A percentile compares a stretch with the other conserved stretches of the same genome.
Evolutionary conservation across 2,113 vertebrate species (phyloP).

Genomic region (Grammomys dolichurus): DNA sequence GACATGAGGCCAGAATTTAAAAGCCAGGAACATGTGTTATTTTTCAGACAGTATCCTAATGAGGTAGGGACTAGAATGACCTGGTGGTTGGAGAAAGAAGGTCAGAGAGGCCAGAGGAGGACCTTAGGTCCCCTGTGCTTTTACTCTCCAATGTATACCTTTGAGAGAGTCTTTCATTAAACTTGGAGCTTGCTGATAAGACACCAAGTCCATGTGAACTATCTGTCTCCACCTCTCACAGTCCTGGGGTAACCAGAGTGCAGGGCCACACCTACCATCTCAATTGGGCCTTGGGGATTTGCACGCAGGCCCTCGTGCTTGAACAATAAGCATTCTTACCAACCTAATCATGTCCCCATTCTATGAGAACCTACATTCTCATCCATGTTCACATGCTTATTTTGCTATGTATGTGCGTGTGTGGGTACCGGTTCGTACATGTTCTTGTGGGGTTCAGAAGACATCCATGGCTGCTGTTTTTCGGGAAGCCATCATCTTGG

Average conservation of each 20-base stretch:
- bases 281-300: not conserved
- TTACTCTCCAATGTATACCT: not conserved
- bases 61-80: slow-evolving; percentile 21
- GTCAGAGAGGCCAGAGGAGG: not conserved
- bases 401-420: not conserved
- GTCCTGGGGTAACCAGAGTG: no score
- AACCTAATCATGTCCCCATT: not conserved
- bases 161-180: not conserved
- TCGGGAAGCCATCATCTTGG: not conserved
- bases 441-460: not conserved
- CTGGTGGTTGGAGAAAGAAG: not conserved
- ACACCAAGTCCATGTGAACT: not conserved
- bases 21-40: not conserved
- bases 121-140: not conserved
- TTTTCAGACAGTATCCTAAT: slow-evolving; percentile 14
- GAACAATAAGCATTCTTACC: not conserved
- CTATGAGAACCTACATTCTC: not conserved
- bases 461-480: not conserved
- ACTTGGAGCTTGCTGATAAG: not conserved
- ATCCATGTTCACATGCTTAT: not conserved
- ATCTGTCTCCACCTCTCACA: no score
- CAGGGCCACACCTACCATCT: no score
- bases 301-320: not conserved
- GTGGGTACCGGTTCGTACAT: not conserved
- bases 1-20: slow-evolving; percentile 21